Evolutionary conservation across 2,113 vertebrate species (phyloP).

Genomic region (Gnathonemus longibarbis): DNA sequence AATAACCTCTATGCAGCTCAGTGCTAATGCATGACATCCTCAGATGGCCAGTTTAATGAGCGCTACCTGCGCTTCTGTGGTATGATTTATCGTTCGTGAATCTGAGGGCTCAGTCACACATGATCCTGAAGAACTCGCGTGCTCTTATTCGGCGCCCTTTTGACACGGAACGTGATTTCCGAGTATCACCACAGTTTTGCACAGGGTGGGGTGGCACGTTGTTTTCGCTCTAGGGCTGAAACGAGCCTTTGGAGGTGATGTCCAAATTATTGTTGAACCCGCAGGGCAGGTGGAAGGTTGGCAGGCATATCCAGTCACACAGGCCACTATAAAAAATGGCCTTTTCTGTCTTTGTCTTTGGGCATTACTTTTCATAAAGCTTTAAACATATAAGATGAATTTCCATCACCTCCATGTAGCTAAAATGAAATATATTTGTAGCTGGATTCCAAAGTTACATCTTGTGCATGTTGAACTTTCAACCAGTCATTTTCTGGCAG

Average conservation of each 20-base stretch:
- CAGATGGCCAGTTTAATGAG: conserved; percentile 56
- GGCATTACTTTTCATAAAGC: background rate
- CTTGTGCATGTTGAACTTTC: background rate
- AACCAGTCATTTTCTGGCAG: background rate
- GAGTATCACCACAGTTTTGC: conserved; percentile 22
- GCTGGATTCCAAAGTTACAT: background rate
- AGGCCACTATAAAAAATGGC: background rate
- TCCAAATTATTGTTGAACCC: background rate
- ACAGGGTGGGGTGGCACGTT: background rate
- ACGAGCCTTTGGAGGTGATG: background rate
- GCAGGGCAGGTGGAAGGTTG: background rate
- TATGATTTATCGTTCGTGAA: conserved; percentile 56
- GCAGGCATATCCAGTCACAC: background rate
- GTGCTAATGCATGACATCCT: conserved; percentile 41
- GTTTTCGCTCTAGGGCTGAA: background rate
- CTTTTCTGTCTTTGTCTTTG: background rate
- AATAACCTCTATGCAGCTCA: conserved; percentile 31
- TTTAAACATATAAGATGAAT: background rate
- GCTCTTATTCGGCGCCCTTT: conserved; percentile 26
- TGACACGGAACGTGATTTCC: conserved; percentile 14
- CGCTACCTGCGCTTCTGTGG: conserved; percentile 43
- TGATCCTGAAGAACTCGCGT: conserved; percentile 41
- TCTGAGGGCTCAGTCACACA: conserved; percentile 45
- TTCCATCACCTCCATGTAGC: background rate
- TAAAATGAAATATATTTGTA: background rate